phyloP scores from a whole-genome alignment of 2,888 invertebrate species.

The Strigamia transsilvanica region DNA sequence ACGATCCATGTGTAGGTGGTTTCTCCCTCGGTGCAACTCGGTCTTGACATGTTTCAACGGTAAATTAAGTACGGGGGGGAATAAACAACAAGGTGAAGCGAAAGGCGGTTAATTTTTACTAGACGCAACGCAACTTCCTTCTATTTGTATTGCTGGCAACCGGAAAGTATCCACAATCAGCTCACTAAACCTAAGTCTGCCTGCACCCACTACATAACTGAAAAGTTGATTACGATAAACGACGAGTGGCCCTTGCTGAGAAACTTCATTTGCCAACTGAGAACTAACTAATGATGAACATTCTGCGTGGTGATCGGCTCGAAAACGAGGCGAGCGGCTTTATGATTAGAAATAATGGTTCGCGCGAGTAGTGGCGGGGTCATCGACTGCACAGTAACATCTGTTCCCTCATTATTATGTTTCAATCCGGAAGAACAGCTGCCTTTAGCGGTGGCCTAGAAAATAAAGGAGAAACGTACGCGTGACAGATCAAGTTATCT shows the following conservation, averaged over 20 bases:
- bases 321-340: neutral
- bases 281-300: constrained; percentile 40
- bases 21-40: neutral
- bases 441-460: neutral
- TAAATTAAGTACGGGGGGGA: neutral
- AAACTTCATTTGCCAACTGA: constrained; percentile 18
- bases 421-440: neutral
- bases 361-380: neutral
- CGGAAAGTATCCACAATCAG: constrained; percentile 25
- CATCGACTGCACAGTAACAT: constrained; percentile 4
- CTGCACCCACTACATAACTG: neutral
- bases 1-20: neutral
- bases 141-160: neutral
- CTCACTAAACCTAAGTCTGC: neutral
- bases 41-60: neutral
- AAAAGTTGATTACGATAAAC: constrained; percentile 16
- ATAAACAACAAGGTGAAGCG: neutral
- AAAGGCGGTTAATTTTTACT: neutral
- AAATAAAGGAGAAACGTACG: neutral
- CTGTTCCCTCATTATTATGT: constrained; percentile 14
- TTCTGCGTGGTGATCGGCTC: constrained; percentile 31
- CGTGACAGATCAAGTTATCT: constrained; percentile 27
- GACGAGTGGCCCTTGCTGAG: neutral
- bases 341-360: constrained; percentile 33
- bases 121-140: neutral